Evolutionary conservation across 30 jellyfish, hydroid and myxozoan genomes (phyloP), one percentile per base, ranked within the genome.

Genomic region (Sanderia malayensis): DNA sequence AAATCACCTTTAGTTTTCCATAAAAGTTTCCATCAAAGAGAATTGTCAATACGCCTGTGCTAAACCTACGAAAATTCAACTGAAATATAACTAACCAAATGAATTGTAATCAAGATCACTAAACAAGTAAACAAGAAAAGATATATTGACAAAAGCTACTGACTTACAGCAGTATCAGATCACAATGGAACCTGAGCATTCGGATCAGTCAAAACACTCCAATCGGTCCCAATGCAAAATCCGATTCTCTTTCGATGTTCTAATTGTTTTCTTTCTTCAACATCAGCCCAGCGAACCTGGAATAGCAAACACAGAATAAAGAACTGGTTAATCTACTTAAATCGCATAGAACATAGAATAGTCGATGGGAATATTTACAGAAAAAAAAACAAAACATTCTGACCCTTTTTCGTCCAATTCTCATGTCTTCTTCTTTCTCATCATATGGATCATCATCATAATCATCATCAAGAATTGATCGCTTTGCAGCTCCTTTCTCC

Each of bases 221-320:
- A 92, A 58, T 92, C 98, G 30, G 94, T 92, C 24, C 98, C 98
- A 63, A 92, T 92, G 66, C 96, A 84, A 68, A 92, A 92, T 11
- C 98, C 98, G 49, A 92, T 92, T 70, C 92, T 84, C 70, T 91
- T 81, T 23, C 94, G 92, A 64, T 92, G 98, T 34, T 92, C 98
- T 61, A 92, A 21, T 26, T 84, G 93, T 67, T 84, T 84, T 33
- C 89, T 66, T 44, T 92, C 94, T 52, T 92, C 98, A 10, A 92
- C 58, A 32, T 92, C 98, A 4, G 94, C 96, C 98, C 98, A 92
- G 3, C 98, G 96, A 46, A 92, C 98, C 98, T 92, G 20, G 47
- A 68, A 66, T 13, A 17, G 31, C 2, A 37, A 34, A 31, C 13
- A 34, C 9, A 52, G 65, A 6, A 20, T 13, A 15, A 23, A 57